phyloP scores from a whole-genome alignment of 2,797 vertebrate species.

The Micromesistius poutassou region DNA sequence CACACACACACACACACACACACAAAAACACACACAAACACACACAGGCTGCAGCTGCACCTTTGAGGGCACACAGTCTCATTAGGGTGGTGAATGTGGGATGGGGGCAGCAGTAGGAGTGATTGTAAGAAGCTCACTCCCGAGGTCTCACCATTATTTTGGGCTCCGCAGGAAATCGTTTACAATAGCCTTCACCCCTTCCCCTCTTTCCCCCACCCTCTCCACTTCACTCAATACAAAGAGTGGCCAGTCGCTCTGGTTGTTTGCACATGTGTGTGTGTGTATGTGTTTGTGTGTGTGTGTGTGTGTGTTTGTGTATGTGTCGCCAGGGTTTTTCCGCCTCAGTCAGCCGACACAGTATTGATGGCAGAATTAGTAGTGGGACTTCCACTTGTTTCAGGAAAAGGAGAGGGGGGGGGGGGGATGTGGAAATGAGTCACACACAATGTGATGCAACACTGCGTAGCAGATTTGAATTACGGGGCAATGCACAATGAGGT shows the following conservation, averaged over 20 bases:
- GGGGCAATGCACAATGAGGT: conserved; percentile 73
- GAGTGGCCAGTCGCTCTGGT: conserved; percentile 23
- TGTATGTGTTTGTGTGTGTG: background rate
- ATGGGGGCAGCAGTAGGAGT: conserved; percentile 63
- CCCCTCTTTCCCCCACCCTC: background rate
- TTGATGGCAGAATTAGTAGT: conserved; percentile 48
- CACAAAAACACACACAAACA: conserved; percentile 15
- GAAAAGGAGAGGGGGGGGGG: conserved; percentile 32
- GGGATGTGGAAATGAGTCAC: conserved; percentile 59
- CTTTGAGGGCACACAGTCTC: conserved; percentile 52
- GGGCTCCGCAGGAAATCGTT: conserved; percentile 70
- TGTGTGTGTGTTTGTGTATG: conserved; percentile 14
- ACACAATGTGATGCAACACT: conserved; percentile 68
- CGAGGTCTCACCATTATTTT: conserved; percentile 71
- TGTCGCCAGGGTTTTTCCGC: conserved; percentile 8
- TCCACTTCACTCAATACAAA: conserved; percentile 48
- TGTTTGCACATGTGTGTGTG: conserved; percentile 19
- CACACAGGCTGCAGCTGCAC: conserved; percentile 53
- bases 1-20: conserved; percentile 17
- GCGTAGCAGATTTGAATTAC: conserved; percentile 72
- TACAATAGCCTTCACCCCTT: conserved; percentile 55
- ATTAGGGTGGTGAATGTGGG: conserved; percentile 56
- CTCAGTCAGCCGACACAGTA: conserved; percentile 36
- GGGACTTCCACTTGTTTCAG: conserved; percentile 49
- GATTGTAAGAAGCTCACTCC: conserved; percentile 68